Evolutionary conservation across 1,140 invertebrate species (phyloP).

Genomic region (Neuroterus valhalla): DNA sequence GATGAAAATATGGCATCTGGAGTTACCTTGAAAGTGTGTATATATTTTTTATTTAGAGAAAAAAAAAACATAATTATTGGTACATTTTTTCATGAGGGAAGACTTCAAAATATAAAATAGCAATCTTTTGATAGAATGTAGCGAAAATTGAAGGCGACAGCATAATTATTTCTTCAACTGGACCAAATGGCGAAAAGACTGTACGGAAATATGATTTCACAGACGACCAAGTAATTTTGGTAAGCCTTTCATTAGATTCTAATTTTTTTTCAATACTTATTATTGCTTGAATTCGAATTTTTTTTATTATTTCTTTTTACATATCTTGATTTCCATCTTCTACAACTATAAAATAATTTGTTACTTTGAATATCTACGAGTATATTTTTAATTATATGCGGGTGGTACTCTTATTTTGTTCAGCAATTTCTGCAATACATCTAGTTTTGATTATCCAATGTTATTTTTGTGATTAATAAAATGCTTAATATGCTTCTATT

Average conservation of each 20-base stretch:
- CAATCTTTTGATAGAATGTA: slow-evolving; percentile 71
- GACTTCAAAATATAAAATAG: not conserved
- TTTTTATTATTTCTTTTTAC: slow-evolving; percentile 20
- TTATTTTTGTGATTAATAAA: not conserved
- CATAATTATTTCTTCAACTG: slow-evolving; percentile 74
- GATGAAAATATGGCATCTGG: slow-evolving; percentile 68
- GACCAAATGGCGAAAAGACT: slow-evolving; percentile 73
- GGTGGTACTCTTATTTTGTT: too few species aligned
- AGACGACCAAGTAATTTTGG: slow-evolving; percentile 76
- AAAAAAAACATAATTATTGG: slow-evolving; percentile 36
- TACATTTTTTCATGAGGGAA: slow-evolving; percentile 14
- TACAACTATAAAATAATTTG: slow-evolving; percentile 26
- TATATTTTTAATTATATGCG: too few species aligned
- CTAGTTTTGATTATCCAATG: too few species aligned
- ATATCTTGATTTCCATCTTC: not conserved
- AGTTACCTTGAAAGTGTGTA: slow-evolving; percentile 62
- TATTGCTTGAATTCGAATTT: not conserved
- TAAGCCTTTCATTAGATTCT: slow-evolving; percentile 63
- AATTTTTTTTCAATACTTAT: slow-evolving; percentile 16
- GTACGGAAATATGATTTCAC: slow-evolving; percentile 76
- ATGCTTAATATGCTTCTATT: slow-evolving; percentile 18
- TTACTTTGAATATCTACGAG: too few species aligned
- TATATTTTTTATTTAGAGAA: not conserved
- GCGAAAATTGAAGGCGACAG: slow-evolving; percentile 73
- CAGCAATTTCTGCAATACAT: too few species aligned